Evolutionary conservation across 2,888 invertebrate genomes (phyloP), one percentile per base, ranked within the genome.

Genomic region (Agrotis exclamationis): DNA sequence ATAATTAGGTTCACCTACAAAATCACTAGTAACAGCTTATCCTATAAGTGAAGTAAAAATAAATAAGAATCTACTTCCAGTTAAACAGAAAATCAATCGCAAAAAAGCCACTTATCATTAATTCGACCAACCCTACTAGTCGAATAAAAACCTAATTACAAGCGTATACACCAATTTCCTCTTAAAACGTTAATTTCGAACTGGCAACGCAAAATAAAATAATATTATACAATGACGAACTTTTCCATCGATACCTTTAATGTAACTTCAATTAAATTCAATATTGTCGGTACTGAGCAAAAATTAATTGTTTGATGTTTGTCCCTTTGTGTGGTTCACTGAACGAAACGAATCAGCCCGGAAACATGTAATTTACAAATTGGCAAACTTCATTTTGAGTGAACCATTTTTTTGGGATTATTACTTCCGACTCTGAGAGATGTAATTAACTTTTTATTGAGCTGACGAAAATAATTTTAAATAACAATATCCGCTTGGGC

Each of bases 291-390:
- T 54, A 33, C 59, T 65, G 57, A 63, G 24, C n/a, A 68, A 72
- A 80, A 77, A 70, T 63, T 74, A 68, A 72, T 71, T 74, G 71
- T 77, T 83, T 70, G 70, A 77, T 76, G 64, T 76, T 70, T 66
- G 58, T 67, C 65, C 64, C 51, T 74, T 82, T 83, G 68, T 83
- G 58, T 68, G 74, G 56, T 56, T 9, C 60, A 51, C 5, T 58
- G 47, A 79, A 74, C 67, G 33, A 67, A 59, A 70, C 51, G 56
- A 28, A 70, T 81, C 47, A 51, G 51, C 39, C n/a, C 28, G 58
- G n/a, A 63, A 77, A 64, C 47, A 44, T 63, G 64, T 77, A 51
- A 81, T 82, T 77, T 76, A 20, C 60, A 76, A 80, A 76, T 76
- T 70, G 70, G 56, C 11, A 60, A 75, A 81, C 51, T 66, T 70